Evolutionary conservation across 2,888 invertebrate genomes (phyloP).

Genomic region (Elgonia sp.): DNA sequence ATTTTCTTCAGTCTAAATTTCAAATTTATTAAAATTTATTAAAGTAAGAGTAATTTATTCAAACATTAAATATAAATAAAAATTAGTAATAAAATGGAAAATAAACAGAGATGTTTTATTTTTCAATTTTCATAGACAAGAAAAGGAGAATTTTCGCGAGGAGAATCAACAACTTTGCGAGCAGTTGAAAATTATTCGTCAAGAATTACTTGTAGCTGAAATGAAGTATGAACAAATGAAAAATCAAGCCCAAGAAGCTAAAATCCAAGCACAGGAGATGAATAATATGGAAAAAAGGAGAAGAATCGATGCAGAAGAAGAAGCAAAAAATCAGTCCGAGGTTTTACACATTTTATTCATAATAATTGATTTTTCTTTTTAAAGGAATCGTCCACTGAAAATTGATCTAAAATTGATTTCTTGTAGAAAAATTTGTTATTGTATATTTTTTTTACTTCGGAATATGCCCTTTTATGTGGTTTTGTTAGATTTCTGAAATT

Average conservation of each 20-base stretch:
- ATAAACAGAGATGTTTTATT: too few species aligned
- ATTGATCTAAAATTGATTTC: too few species aligned
- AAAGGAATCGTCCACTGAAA: too few species aligned
- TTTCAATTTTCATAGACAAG: slow-evolving; percentile 86
- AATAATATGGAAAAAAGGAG: slow-evolving; percentile 86
- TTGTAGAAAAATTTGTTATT: too few species aligned
- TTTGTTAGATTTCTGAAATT: too few species aligned
- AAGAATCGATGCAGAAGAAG: slow-evolving; percentile 87
- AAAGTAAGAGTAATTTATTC: too few species aligned
- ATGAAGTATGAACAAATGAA: slow-evolving; percentile 86
- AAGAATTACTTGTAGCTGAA: slow-evolving; percentile 86
- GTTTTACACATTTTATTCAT: slow-evolving; percentile 72
- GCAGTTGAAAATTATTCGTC: slow-evolving; percentile 85
- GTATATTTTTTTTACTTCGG: too few species aligned
- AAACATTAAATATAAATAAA: too few species aligned
- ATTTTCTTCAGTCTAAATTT: too few species aligned
- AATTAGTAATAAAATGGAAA: too few species aligned
- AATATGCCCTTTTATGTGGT: too few species aligned
- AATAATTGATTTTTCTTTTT: background rate
- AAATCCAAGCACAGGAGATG: slow-evolving; percentile 85
- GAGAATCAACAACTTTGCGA: slow-evolving; percentile 88
- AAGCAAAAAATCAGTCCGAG: slow-evolving; percentile 84
- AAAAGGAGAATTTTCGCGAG: slow-evolving; percentile 88
- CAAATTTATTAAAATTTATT: background rate
- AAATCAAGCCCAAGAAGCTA: slow-evolving; percentile 86